Percentiles rank a stretch among this genome's conserved stretches.
Conservation (phyloP, 2,113 vertebrate species). For the Coryphaenoides rupestris region DNA sequence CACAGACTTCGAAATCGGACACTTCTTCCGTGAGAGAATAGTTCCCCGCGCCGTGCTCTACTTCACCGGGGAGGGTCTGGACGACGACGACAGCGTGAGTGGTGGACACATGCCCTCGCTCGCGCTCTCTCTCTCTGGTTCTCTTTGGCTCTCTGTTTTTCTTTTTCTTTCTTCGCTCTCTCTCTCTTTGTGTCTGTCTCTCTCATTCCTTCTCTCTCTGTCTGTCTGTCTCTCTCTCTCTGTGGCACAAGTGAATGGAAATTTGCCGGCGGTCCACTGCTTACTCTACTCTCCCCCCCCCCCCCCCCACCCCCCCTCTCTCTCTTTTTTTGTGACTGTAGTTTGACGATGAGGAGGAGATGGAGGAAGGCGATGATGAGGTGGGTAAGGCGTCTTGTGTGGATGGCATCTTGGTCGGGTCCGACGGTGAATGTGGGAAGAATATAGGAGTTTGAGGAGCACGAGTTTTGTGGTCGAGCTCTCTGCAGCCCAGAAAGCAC, state of each 20-base stretch:
- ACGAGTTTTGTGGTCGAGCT: too few relatives aligned
- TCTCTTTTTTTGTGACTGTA: constrained; percentile 58
- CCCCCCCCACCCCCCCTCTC: neutral
- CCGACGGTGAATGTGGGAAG: neutral
- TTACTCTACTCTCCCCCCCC: neutral
- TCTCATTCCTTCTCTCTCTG: too few relatives aligned
- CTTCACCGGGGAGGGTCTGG: constrained; percentile 95
- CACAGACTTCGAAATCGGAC: constrained; percentile 95
- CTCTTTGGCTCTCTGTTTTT: too few relatives aligned
- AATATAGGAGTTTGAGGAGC: too few relatives aligned
- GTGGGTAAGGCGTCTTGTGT: constrained; percentile 70
- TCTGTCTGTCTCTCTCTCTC: too few relatives aligned
- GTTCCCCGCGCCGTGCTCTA: constrained; percentile 94
- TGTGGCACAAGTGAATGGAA: too few relatives aligned
- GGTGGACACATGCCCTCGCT: too few relatives aligned
- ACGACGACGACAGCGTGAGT: constrained; percentile 94
- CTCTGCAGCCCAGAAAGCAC: too few relatives aligned
- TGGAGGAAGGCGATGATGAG: constrained; percentile 97
- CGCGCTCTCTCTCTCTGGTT: too few relatives aligned
- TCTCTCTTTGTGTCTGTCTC: too few relatives aligned
- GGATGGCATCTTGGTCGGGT: too few relatives aligned
- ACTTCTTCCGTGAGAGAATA: constrained; percentile 96
- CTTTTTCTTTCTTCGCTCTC: too few relatives aligned
- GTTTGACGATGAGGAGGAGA: constrained; percentile 95
- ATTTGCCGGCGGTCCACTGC: neutral